Evolutionary conservation across 2,888 invertebrate genomes (phyloP).

Genomic region (Rhyacophila evoluta): DNA sequence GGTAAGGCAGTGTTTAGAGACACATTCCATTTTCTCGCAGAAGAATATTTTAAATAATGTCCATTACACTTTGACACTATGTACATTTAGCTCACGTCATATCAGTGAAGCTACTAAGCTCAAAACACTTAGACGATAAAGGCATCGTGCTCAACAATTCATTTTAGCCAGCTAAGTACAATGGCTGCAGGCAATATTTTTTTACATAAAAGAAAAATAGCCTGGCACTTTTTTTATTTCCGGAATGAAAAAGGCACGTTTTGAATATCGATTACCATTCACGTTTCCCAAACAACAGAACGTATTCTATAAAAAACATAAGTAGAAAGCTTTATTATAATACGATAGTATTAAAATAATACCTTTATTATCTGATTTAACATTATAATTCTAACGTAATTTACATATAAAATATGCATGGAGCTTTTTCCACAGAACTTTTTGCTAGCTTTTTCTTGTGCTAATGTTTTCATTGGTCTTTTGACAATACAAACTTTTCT

Average conservation of each 20-base stretch:
- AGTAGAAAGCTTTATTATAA: too few species aligned
- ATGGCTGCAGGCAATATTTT: conserved; percentile 6
- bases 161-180: conserved; percentile 2
- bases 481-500: too few species aligned
- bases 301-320: too few species aligned
- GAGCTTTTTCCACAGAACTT: too few species aligned
- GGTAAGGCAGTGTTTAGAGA: not conserved
- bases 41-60: not conserved
- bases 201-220: conserved; percentile 14
- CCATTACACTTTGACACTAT: conserved; percentile 2
- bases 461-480: too few species aligned
- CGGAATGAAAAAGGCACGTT: not conserved
- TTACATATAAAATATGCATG: too few species aligned
- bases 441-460: too few species aligned
- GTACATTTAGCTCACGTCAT: not conserved
- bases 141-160: conserved; percentile 25
- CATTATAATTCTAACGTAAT: too few species aligned
- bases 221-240: not conserved
- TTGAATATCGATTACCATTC: conserved; percentile 22
- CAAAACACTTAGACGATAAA: conserved; percentile 26
- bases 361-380: too few species aligned
- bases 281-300: not conserved
- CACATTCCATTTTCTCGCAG: not conserved
- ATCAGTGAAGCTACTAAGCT: not conserved
- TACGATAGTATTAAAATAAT: too few species aligned